Evolutionary conservation across 2,113 vertebrate species (phyloP), one percentile per base, ranked within the genome.

Genomic region (Mellivora capensis): DNA sequence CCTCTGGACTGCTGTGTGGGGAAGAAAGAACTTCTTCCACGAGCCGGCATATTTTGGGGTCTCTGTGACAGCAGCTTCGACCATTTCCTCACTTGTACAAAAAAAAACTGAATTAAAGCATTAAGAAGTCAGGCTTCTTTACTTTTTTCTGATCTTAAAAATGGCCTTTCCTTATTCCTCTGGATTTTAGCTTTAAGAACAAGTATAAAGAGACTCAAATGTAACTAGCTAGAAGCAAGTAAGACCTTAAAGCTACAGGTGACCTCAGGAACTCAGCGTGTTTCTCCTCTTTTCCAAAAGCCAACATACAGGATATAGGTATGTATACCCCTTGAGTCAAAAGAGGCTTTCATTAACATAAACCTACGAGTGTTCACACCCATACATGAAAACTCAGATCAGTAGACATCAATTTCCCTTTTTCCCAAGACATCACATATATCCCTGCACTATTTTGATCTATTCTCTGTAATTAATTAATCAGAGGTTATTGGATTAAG

Each of bases 301-400:
- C 44, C 87, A 96, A 81, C 89, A 57, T 69, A 89, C 3, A 88
- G 2, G 0, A 91, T 81, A 95, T 42, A 91, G 47, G 23, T 87
- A 91, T 49, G 64, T 93, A 79, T 93, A 77, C 49, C 93, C 84
- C 96, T 85, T 84, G 21, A 92, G 93, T 87, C 96, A 96, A 87
- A 49, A 37, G 91, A 94, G 82, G 74, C 87, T 98, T 94, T 95
- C 82, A 37, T 97, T 98, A 97, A 98, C 97, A 95, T 94, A 98
- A 97, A 95, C 96, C 96, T 94, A 79, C 27, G 9, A 96, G 47
- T 74, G 84, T 47, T 47, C 85, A 82, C 96, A 64, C 0, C 61
- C 79, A 86, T 64, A 91, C 74, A 67, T 97, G 94, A 97, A 98
- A 98, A 97, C 79, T 97, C 62, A 71, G 17, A 57, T 90, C 47